Evolutionary conservation across 2,113 vertebrate genomes (phyloP).

Genomic region (Sander lucioperca): DNA sequence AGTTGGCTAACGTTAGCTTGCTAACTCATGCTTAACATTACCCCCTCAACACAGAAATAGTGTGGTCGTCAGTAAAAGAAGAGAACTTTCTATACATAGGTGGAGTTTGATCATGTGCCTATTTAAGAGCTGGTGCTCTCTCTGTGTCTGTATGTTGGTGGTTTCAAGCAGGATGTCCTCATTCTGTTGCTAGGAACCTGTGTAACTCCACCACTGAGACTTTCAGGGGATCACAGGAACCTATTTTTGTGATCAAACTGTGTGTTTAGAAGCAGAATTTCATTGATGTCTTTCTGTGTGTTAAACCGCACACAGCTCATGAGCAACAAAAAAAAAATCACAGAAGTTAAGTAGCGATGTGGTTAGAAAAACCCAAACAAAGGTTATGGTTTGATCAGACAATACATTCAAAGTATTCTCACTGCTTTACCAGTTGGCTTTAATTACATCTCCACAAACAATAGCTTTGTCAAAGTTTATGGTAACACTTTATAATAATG

Average conservation of each 20-base stretch:
- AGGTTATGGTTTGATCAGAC: too few species aligned
- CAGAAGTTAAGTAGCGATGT: not conserved
- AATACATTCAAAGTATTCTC: not conserved
- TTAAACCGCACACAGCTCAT: not conserved
- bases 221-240: not conserved
- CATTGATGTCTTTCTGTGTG: not conserved
- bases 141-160: not conserved
- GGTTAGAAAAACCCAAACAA: not conserved
- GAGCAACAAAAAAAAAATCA: not conserved
- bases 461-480: too few species aligned
- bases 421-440: not conserved
- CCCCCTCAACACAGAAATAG: too few species aligned
- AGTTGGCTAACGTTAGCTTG: too few species aligned
- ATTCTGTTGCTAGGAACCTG: not conserved
- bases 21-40: too few species aligned
- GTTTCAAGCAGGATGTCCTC: slow-evolving; percentile 5
- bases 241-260: not conserved
- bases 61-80: not conserved
- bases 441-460: too few species aligned
- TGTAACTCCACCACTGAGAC: not conserved
- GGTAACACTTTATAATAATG: too few species aligned
- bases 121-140: not conserved
- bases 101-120: not conserved
- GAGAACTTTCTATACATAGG: not conserved
- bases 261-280: not conserved